phyloP scores from a whole-genome alignment of 2,888 invertebrate species.

The Sinhomidia bicolor region DNA sequence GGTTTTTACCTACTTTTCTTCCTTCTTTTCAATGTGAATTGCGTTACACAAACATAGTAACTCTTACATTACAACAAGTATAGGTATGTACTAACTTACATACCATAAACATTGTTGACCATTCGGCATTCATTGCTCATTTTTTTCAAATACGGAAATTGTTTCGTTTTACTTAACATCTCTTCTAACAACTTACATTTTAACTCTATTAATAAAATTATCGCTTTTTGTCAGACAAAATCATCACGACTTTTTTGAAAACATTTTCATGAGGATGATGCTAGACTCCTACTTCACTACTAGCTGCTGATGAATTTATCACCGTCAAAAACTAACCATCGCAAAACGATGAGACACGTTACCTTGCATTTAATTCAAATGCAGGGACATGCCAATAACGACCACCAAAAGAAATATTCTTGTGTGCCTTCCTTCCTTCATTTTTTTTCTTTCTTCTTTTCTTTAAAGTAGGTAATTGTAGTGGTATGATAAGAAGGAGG shows the following conservation, averaged over 20 bases:
- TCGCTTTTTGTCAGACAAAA: slow-evolving; percentile 48
- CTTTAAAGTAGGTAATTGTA: not conserved
- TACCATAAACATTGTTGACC: not conserved
- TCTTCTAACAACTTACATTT: slow-evolving; percentile 11
- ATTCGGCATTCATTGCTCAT: slow-evolving; percentile 15
- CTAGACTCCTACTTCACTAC: not conserved
- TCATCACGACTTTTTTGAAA: slow-evolving; percentile 67
- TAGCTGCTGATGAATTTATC: slow-evolving; percentile 44
- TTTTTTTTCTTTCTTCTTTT: slow-evolving; percentile 12
- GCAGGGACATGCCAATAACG: slow-evolving; percentile 65
- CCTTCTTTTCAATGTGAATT: slow-evolving; percentile 6
- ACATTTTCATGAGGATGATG: slow-evolving; percentile 36
- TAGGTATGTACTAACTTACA: no score
- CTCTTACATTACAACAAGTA: no score
- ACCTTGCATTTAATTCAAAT: slow-evolving; percentile 69
- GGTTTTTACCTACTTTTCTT: slow-evolving; percentile 39
- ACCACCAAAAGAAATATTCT: not conserved
- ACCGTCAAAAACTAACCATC: slow-evolving; percentile 44
- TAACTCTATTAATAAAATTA: slow-evolving; percentile 43
- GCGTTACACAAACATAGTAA: not conserved
- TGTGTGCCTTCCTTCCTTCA: slow-evolving; percentile 1
- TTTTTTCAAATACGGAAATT: slow-evolving; percentile 71
- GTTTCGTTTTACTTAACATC: slow-evolving; percentile 46
- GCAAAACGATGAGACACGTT: slow-evolving; percentile 27
- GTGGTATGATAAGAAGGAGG: not conserved